phyloP scores from a whole-genome alignment of 1,140 invertebrate species.

The Chrysomallon squamiferum region DNA sequence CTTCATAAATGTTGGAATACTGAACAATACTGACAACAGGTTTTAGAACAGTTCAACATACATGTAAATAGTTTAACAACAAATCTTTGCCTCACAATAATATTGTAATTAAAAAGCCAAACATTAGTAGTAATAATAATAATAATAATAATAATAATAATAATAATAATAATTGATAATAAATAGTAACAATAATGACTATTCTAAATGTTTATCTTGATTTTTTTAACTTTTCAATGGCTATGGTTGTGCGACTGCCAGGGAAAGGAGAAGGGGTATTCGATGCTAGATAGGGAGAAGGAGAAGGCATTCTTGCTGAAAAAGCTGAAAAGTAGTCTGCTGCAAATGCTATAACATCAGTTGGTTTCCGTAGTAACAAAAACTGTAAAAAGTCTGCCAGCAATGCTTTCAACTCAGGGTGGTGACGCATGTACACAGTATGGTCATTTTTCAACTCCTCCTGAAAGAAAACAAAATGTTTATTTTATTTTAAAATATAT shows the following conservation, averaged over 20 bases:
- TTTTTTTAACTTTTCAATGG: constrained; percentile 50
- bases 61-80: no score
- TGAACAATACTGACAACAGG: no score
- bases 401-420: constrained; percentile 61
- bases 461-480: constrained; percentile 32
- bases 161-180: no score
- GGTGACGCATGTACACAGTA: constrained; percentile 56
- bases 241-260: constrained; percentile 53
- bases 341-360: constrained; percentile 59
- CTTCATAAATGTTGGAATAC: no score
- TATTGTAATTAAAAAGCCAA: no score
- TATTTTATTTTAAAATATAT: no score
- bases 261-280: constrained; percentile 54
- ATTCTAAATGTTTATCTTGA: constrained; percentile 22
- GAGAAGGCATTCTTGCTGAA: constrained; percentile 50
- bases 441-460: constrained; percentile 61
- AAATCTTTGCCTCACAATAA: no score
- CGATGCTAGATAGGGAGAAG: constrained; percentile 51
- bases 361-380: constrained; percentile 61
- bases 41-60: no score
- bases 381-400: constrained; percentile 63
- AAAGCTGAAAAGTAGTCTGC: constrained; percentile 63
- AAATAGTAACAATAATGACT: no score
- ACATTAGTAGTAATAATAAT: no score
- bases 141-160: no score